Evolutionary conservation across 2,797 vertebrate genomes (phyloP).

Genomic region (Premnoplex brunnescens): DNA sequence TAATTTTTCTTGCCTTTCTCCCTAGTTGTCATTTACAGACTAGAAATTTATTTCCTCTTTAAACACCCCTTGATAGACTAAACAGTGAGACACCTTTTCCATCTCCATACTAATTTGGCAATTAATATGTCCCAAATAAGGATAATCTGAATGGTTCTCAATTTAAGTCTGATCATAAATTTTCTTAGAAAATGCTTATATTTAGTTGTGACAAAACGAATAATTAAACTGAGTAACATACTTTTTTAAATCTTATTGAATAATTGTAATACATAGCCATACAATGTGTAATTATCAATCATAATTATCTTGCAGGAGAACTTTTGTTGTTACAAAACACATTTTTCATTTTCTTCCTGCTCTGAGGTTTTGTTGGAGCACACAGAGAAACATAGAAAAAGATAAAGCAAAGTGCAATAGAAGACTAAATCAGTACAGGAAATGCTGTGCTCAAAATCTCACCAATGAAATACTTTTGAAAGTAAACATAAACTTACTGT

Average conservation of each 20-base stretch:
- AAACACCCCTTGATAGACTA: background rate
- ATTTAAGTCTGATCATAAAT: fast-evolving
- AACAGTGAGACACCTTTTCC: background rate
- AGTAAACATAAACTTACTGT: background rate
- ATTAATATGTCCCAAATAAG: background rate
- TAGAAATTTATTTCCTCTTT: background rate
- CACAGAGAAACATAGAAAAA: background rate
- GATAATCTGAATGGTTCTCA: background rate
- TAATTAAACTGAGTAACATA: background rate
- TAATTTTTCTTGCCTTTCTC: background rate
- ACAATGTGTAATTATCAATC: background rate
- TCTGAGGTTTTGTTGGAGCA: background rate
- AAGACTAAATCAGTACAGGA: background rate
- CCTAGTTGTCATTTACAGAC: background rate
- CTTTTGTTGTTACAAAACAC: background rate
- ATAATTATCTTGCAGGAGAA: background rate
- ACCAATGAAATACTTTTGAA: background rate
- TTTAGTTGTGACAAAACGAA: background rate
- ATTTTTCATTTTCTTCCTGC: background rate
- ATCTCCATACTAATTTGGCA: background rate
- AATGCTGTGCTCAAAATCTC: background rate
- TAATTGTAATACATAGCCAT: background rate
- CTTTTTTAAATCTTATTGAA: background rate
- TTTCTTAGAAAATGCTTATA: background rate
- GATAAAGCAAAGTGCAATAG: background rate